These are phyloP conservation scores for Apantesis nais DNA, from an alignment of 2,888 invertebrate species.

Conservation along the genomic window DNA sequence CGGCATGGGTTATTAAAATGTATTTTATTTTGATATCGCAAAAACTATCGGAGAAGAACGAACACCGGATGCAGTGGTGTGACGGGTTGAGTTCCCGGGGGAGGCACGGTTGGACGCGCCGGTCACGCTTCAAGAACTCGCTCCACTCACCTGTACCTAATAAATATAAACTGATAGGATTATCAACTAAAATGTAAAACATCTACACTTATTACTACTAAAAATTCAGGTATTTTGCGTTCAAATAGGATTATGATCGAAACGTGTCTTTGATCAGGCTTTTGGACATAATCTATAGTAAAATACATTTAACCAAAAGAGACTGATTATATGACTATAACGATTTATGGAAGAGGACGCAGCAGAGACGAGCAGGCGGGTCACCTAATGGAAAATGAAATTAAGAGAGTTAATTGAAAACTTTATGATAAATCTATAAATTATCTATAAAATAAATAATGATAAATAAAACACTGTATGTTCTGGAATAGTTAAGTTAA, in stretches of 20 bases:
- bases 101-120: constrained; percentile 68
- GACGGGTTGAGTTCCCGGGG: constrained; percentile 65
- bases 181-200: constrained; percentile 3
- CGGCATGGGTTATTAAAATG: constrained; percentile 6
- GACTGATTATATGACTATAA: too few relatives aligned
- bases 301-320: neutral
- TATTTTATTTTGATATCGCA: constrained; percentile 34
- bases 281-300: neutral
- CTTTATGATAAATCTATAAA: too few relatives aligned
- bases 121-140: constrained; percentile 62
- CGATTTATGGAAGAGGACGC: too few relatives aligned
- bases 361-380: too few relatives aligned
- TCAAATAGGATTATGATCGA: neutral
- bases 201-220: neutral
- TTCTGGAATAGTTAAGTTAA: too few relatives aligned
- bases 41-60: constrained; percentile 47
- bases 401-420: too few relatives aligned
- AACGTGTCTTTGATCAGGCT: neutral
- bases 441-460: too few relatives aligned
- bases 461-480: too few relatives aligned
- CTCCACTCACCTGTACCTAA: constrained; percentile 42
- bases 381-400: too few relatives aligned
- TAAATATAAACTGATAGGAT: constrained; percentile 36
- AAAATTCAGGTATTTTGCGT: neutral
- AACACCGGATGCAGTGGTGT: constrained; percentile 67